Conservation (phyloP, 2,888 invertebrate species). For the Tinea semifulvella region DNA sequence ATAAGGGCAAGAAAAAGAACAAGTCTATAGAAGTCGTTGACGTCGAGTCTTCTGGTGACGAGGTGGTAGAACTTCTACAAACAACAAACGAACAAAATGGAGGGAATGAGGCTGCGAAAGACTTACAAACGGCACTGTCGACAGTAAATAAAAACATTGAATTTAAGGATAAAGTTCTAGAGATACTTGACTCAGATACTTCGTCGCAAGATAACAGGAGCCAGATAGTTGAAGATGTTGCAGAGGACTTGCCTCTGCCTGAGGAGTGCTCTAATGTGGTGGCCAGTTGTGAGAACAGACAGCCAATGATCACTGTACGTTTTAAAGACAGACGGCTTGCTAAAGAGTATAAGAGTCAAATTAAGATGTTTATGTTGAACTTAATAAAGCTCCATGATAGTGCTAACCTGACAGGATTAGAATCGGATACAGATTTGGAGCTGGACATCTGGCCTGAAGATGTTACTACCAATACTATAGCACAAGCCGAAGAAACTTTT, state of each 20-base stretch:
- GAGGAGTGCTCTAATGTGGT: background rate
- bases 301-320: conserved; percentile 47
- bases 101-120: conserved; percentile 35
- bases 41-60: conserved; percentile 28
- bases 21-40: conserved; percentile 28
- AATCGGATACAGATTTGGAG: conserved; percentile 46
- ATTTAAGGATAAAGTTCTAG: conserved; percentile 25
- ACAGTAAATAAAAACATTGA: conserved; percentile 21
- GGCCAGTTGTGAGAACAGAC: conserved; percentile 43
- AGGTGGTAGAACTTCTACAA: background rate
- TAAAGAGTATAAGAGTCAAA: conserved; percentile 46
- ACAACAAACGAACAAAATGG: conserved; percentile 33
- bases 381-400: conserved; percentile 42
- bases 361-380: conserved; percentile 54
- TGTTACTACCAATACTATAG: conserved; percentile 24
- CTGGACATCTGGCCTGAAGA: conserved; percentile 53
- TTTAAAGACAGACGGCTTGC: conserved; percentile 53
- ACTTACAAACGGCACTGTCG: background rate
- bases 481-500: conserved; percentile 22
- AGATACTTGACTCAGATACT: conserved; percentile 19
- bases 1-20: conserved; percentile 19
- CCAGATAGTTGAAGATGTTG: background rate
- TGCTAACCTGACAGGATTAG: conserved; percentile 27
- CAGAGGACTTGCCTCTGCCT: background rate
- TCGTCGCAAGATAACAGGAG: background rate